A percentile compares a stretch with the other conserved stretches of the same genome.
Evolutionary conservation across 2,113 vertebrate genomes (phyloP).

Genomic region (Chionodraco myersi): DNA sequence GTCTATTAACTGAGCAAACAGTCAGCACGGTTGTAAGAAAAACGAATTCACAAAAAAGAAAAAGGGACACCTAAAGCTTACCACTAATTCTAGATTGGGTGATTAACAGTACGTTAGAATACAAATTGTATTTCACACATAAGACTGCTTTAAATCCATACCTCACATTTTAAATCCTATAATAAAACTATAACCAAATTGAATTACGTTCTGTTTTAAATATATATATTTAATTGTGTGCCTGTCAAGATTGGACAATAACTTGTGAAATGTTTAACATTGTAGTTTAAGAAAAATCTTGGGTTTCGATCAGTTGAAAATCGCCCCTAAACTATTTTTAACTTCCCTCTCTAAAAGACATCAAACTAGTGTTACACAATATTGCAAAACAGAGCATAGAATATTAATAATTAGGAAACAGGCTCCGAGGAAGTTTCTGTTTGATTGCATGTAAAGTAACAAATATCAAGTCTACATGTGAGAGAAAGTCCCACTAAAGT

Average conservation of each 20-base stretch:
- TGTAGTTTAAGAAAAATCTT: not conserved
- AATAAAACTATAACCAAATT: too few relatives aligned
- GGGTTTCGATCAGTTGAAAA: not conserved
- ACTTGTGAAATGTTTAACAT: not conserved
- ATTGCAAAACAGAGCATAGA: not conserved
- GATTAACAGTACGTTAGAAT: slow-evolving; percentile 8
- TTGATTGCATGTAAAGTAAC: not conserved
- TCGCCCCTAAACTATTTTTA: not conserved
- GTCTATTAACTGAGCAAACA: slow-evolving; percentile 16
- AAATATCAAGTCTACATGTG: not conserved
- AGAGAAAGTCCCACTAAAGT: not conserved
- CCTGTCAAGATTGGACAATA: too few relatives aligned
- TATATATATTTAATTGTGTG: too few relatives aligned
- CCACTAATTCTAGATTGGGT: slow-evolving; percentile 23
- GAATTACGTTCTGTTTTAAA: too few relatives aligned
- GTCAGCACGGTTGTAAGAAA: slow-evolving; percentile 29
- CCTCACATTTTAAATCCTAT: slow-evolving; percentile 4
- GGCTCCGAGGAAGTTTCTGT: not conserved
- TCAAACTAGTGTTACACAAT: not conserved
- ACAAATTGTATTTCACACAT: not conserved
- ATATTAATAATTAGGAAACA: not conserved
- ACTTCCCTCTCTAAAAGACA: not conserved
- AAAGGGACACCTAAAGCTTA: slow-evolving; percentile 35
- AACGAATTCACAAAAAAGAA: slow-evolving; percentile 43
- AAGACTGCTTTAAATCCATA: not conserved